phyloP scores from a whole-genome alignment of 2,888 invertebrate genomes.

The Caenorhabditis angaria region DNA sequence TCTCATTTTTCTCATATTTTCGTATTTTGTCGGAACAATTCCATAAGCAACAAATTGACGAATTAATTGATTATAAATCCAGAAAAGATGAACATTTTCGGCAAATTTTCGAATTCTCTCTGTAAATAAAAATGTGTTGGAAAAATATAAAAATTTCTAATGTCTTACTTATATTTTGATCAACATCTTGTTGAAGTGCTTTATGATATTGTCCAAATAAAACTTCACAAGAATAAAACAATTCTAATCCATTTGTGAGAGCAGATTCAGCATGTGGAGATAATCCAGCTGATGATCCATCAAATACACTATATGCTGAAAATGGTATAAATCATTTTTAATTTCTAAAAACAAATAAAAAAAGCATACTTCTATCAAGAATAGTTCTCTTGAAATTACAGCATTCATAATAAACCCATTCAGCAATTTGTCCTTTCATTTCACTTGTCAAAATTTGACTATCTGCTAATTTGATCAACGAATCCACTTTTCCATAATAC shows the following conservation, averaged over 20 bases:
- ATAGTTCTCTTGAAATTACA: constrained; percentile 20
- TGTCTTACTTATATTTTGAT: neutral
- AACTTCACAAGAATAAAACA: neutral
- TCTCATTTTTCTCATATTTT: constrained; percentile 14
- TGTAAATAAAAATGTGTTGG: neutral
- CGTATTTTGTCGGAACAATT: constrained; percentile 22
- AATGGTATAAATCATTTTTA: neutral
- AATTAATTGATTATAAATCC: constrained; percentile 21
- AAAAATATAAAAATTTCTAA: too few species aligned
- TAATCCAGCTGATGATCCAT: constrained; percentile 12
- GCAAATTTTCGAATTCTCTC: constrained; percentile 8
- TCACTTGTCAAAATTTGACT: neutral
- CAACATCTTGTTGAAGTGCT: neutral
- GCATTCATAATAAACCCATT: constrained; percentile 30
- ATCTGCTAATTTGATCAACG: constrained; percentile 11
- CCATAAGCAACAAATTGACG: constrained; percentile 16
- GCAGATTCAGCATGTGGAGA: constrained; percentile 20
- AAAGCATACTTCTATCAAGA: constrained; percentile 16
- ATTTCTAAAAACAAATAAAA: neutral
- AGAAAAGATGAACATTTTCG: constrained; percentile 15
- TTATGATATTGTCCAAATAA: neutral
- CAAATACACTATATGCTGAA: constrained; percentile 16
- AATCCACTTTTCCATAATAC: constrained; percentile 28
- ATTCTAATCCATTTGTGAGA: constrained; percentile 7
- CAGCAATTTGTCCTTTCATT: constrained; percentile 18